Base-by-base conservation (phyloP, 2,797 vertebrate genomes). In the Cheirogaleus major region DNA sequence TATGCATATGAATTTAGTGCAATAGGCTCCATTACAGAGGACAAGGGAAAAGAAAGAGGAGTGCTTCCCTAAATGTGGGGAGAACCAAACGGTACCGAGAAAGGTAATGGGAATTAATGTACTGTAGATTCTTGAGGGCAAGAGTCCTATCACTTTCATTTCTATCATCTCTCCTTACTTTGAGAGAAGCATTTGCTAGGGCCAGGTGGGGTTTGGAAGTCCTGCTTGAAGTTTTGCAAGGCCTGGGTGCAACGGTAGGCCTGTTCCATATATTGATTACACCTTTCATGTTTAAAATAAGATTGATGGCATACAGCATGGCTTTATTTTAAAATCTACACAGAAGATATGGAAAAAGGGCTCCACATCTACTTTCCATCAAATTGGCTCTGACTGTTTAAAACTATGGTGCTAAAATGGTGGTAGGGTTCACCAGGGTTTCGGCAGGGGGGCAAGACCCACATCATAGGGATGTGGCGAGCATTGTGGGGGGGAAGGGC, bases 221-320 rank as follows among this genome's bases (percentile, higher is more conserved):
- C n/a, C 30, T 72, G 17, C n/a, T 38, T 81, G 38, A 65, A 84
- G 4, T 38, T 89, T 92, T 63, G 8, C 63, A n/a, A 63, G 7
- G 6, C 45, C 52, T 50, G 23, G 35, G 48, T 5, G 17, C 59
- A 27, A 14, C 59, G 97, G 63, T 32, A n/a, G 5, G 25, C 41
- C 81, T 73, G 35, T 55, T 80, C 27, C 15, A 25, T 57, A 50
- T 38, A 30, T 32, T 93, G 38, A 97, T 30, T 11, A 4, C 52
- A 92, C 27, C 17, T 92, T 95, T 48, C 27, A 86, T 75, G 2
- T 67, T 91, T 63, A 97, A 65, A 72, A 63, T 35, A 79, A 94
- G n/a, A 72, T 88, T 9, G 38, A 7, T 81, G 50, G 27, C 57
- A 48, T 9, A 8, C 38, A 70, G 50, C 50, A 52, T 1, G 5